Evolutionary conservation across 2,113 vertebrate genomes (phyloP).

Genomic region (Vanacampus margaritifer): DNA sequence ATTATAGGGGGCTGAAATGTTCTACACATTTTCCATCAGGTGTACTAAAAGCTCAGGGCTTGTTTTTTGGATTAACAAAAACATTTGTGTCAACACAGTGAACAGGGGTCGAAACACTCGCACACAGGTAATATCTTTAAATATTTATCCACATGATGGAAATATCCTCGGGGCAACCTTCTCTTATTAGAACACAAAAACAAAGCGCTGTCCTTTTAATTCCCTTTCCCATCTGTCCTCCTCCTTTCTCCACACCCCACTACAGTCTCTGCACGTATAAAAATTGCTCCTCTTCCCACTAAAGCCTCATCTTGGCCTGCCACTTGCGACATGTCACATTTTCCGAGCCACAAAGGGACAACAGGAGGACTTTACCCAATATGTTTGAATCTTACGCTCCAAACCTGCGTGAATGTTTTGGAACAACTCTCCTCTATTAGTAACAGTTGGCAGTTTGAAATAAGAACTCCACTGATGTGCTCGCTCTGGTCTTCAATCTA

Average conservation of each 20-base stretch:
- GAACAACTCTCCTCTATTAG: conserved; percentile 23
- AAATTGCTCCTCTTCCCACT: not conserved
- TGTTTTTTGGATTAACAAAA: too few species aligned
- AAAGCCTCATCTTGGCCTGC: conserved; percentile 7
- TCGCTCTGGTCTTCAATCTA: not conserved
- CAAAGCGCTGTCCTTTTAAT: conserved; percentile 1
- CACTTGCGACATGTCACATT: conserved; percentile 4
- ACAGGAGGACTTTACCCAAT: conserved; percentile 13
- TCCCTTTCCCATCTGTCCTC: conserved; percentile 2
- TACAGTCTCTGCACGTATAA: not conserved
- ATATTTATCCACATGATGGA: conserved; percentile 28
- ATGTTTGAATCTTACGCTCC: not conserved
- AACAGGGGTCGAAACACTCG: not conserved
- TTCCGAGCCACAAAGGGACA: conserved; percentile 8
- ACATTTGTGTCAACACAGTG: conserved; percentile 7
- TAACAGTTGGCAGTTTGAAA: conserved; percentile 16
- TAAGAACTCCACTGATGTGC: conserved; percentile 3
- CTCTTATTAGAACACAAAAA: conserved; percentile 10
- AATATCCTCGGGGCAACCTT: conserved; percentile 22
- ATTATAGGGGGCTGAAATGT: conserved; percentile 8
- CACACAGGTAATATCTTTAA: conserved; percentile 30
- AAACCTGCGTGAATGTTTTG: conserved; percentile 10
- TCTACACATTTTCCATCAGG: conserved; percentile 5
- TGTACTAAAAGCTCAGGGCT: not conserved
- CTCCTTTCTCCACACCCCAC: not conserved